Evolutionary conservation across 2,113 vertebrate genomes (phyloP).

Genomic region (Chiloscyllium plagiosum): DNA sequence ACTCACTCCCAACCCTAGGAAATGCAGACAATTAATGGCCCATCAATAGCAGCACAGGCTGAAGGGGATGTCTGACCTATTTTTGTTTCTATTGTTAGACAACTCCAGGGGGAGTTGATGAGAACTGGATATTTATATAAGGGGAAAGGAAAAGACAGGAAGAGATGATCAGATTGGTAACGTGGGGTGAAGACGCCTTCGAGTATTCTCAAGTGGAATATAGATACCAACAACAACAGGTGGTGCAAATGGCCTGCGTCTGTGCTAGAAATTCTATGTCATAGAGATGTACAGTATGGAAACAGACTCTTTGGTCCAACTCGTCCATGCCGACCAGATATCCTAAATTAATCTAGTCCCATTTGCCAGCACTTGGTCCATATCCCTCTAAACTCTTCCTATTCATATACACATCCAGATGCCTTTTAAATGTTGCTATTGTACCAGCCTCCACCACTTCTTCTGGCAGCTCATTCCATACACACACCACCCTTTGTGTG

Average conservation of each 20-base stretch:
- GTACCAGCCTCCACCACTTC: no score
- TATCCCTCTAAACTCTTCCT: no score
- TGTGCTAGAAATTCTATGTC: not conserved
- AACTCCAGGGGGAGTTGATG: not conserved
- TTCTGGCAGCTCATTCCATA: no score
- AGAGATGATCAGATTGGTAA: not conserved
- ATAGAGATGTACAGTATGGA: no score
- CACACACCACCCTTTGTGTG: no score
- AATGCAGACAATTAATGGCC: not conserved
- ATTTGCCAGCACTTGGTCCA: no score
- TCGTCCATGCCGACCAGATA: no score
- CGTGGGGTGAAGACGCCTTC: not conserved
- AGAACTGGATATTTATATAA: not conserved
- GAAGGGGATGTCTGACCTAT: not conserved
- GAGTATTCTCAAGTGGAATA: not conserved
- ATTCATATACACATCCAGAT: no score
- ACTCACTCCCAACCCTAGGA: not conserved
- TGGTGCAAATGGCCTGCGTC: no score
- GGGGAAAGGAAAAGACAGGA: not conserved
- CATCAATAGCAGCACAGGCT: not conserved
- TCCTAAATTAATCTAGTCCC: no score
- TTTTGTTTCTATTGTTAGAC: not conserved
- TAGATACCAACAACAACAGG: not conserved
- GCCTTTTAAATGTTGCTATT: no score
- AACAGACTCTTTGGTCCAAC: no score